A percentile compares a stretch with the other conserved stretches of the same genome.
Conservation (phyloP, 2,888 invertebrate genomes). For the Drosophila vallismaia region DNA sequence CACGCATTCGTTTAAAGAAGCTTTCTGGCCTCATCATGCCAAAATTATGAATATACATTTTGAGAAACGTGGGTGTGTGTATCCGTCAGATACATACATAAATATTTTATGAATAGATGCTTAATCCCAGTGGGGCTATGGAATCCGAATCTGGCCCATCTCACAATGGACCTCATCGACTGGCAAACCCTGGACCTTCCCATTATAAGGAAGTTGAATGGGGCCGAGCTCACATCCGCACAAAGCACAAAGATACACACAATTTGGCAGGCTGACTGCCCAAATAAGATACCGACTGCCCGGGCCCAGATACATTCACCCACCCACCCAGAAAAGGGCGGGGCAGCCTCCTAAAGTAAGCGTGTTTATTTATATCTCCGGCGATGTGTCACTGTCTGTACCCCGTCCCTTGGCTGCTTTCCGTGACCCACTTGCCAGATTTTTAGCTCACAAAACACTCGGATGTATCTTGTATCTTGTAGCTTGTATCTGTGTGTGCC, state of each 20-base stretch:
- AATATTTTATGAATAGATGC: conserved; percentile 17
- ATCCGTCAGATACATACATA: conserved; percentile 24
- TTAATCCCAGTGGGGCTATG: conserved; percentile 39
- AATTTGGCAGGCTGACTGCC: conserved; percentile 39
- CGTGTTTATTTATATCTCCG: conserved; percentile 63
- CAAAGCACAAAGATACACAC: conserved; percentile 36
- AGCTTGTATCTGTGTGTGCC: conserved; percentile 27
- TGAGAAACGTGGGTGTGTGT: conserved; percentile 17
- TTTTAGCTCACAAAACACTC: conserved; percentile 37
- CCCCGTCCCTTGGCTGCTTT: conserved; percentile 19
- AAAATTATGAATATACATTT: conserved; percentile 37
- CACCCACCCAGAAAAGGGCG: conserved; percentile 16
- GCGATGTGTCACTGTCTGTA: conserved; percentile 57
- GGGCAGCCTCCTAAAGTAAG: conserved; percentile 29
- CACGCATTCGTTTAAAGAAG: conserved; percentile 1
- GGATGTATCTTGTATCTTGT: conserved; percentile 31
- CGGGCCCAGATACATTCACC: conserved; percentile 5
- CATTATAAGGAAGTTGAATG: conserved; percentile 55
- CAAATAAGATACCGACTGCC: conserved; percentile 35
- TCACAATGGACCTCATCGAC: conserved; percentile 12
- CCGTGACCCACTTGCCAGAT: conserved; percentile 63
- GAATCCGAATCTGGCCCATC: conserved; percentile 33
- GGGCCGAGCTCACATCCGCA: conserved; percentile 57
- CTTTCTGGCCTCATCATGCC: conserved; percentile 18
- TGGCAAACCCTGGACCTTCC: conserved; percentile 18